phyloP scores from a whole-genome alignment of 1,140 invertebrate genomes.

The Micrasema longulum region DNA sequence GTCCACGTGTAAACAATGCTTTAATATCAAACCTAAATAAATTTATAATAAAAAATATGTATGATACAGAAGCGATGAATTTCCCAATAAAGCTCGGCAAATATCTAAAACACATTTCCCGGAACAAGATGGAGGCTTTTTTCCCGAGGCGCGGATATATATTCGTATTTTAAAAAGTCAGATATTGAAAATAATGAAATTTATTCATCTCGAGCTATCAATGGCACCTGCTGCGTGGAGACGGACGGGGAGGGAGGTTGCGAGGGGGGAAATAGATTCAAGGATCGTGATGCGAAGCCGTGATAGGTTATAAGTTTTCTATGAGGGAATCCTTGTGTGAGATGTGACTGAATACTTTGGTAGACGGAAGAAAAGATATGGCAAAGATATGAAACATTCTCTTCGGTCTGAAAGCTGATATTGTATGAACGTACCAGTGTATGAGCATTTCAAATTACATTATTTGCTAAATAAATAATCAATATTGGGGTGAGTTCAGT shows the following conservation, averaged over 20 bases:
- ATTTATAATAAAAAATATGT: no score
- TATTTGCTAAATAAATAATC: no score
- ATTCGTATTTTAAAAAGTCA: slow-evolving; percentile 56
- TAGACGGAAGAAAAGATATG: no score
- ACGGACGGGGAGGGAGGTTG: slow-evolving; percentile 1
- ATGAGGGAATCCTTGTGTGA: slow-evolving; percentile 37
- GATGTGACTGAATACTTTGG: slow-evolving; percentile 13
- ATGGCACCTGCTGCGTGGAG: slow-evolving; percentile 49
- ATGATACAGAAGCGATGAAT: slow-evolving; percentile 1
- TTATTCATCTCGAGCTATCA: slow-evolving; percentile 55
- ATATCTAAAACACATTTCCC: slow-evolving; percentile 35
- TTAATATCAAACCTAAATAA: no score
- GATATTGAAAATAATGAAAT: slow-evolving; percentile 57
- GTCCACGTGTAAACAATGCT: no score
- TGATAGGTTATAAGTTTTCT: slow-evolving; percentile 54
- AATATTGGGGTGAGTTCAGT: no score
- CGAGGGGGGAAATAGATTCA: slow-evolving; percentile 48
- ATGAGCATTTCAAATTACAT: no score
- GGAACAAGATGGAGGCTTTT: slow-evolving; percentile 21
- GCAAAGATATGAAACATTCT: no score
- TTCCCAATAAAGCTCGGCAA: slow-evolving; percentile 32
- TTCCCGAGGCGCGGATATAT: slow-evolving; percentile 46
- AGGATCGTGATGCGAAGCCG: slow-evolving; percentile 53
- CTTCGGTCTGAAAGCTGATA: no score
- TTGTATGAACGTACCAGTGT: no score